Evolutionary conservation across 2,888 invertebrate species (phyloP).

Genomic region (Tenthredo distinguenda): DNA sequence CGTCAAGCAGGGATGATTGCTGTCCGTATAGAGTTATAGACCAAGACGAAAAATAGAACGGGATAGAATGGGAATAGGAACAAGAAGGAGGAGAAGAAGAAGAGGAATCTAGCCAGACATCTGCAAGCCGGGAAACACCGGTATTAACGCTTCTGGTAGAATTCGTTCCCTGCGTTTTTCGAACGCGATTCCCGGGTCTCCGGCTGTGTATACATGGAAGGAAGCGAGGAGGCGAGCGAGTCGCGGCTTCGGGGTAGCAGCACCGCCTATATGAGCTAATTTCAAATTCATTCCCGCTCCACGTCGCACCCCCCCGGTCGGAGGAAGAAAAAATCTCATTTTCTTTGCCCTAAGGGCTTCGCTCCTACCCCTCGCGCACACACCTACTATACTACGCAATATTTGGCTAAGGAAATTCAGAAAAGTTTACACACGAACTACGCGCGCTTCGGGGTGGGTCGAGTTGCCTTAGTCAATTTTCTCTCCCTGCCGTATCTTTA

Average conservation of each 20-base stretch:
- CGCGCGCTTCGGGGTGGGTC: slow-evolving; percentile 46
- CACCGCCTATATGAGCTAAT: slow-evolving; percentile 72
- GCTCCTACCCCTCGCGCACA: slow-evolving; percentile 60
- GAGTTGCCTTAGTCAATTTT: slow-evolving; percentile 69
- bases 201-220: not conserved
- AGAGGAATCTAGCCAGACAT: not conserved
- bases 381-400: slow-evolving; percentile 66
- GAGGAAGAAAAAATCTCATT: slow-evolving; percentile 74
- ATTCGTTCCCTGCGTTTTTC: not conserved
- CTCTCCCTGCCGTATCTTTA: slow-evolving; percentile 58
- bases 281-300: slow-evolving; percentile 73
- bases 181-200: not conserved
- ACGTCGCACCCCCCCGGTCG: slow-evolving; percentile 58
- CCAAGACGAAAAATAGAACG: not conserved
- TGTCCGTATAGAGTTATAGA: slow-evolving; percentile 52
- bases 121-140: not conserved
- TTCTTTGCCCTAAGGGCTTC: slow-evolving; percentile 75
- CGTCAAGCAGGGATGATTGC: slow-evolving; percentile 73
- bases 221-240: not conserved
- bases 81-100: not conserved
- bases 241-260: not conserved
- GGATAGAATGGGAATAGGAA: not conserved
- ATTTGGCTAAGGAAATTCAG: slow-evolving; percentile 77
- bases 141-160: not conserved
- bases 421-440: slow-evolving; percentile 75